Conservation (phyloP, 2,888 invertebrate genomes). For the Allophyes oxyacanthae region DNA sequence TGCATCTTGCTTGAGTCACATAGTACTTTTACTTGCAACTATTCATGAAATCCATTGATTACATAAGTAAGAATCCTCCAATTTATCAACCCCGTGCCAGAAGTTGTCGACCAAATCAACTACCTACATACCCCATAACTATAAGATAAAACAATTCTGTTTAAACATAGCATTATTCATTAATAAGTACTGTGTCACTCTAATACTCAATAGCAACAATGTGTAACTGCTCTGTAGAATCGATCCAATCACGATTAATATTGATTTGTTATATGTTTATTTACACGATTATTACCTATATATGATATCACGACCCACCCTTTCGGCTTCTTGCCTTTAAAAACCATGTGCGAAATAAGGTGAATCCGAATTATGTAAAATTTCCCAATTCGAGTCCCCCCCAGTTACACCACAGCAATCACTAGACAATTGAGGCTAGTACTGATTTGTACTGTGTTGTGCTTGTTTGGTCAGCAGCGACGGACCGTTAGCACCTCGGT, state of each 20-base stretch:
- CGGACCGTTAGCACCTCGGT: constrained; percentile 89
- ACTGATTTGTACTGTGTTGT: constrained; percentile 88
- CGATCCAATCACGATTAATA: constrained; percentile 31
- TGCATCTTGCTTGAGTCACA: no score
- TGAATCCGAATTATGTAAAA: constrained; percentile 60
- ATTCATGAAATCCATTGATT: no score
- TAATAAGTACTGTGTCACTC: constrained; percentile 23
- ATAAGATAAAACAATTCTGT: constrained; percentile 30
- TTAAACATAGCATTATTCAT: constrained; percentile 33
- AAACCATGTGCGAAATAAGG: constrained; percentile 59
- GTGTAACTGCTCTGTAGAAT: constrained; percentile 33
- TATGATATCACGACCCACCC: constrained; percentile 38
- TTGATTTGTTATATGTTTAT: constrained; percentile 48
- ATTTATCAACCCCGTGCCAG: no score
- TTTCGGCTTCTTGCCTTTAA: constrained; percentile 56
- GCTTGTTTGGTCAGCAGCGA: constrained; percentile 89
- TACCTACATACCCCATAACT: constrained; percentile 10
- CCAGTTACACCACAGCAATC: constrained; percentile 67
- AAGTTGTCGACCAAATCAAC: no score
- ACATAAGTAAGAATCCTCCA: no score
- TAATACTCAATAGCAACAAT: constrained; percentile 27
- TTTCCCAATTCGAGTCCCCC: constrained; percentile 62
- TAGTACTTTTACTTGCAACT: no score
- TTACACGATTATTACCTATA: constrained; percentile 55
- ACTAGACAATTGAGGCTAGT: constrained; percentile 80